These are phyloP conservation scores for Pimpla rufipes DNA, from an alignment of 2,888 invertebrate species.

Conservation along the genomic window DNA sequence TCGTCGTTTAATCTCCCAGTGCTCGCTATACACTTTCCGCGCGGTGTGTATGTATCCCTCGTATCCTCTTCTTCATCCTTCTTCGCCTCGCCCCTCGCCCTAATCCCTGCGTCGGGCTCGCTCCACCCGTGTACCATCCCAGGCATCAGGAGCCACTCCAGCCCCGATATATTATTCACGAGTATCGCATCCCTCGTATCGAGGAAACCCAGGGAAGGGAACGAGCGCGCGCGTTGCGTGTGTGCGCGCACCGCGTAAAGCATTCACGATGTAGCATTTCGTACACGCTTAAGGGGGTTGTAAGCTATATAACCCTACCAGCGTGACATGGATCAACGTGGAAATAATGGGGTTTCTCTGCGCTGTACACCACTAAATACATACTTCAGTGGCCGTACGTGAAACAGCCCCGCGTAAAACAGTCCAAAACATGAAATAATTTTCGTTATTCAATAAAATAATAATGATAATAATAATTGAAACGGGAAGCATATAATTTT, in stretches of 20 bases:
- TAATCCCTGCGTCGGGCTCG: conserved; percentile 57
- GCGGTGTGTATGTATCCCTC: neutral
- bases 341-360: conserved; percentile 19
- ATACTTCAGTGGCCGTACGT: neutral
- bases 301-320: conserved; percentile 25
- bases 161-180: conserved; percentile 64
- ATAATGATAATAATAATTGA: too few relatives aligned
- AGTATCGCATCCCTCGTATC: conserved; percentile 43
- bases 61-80: conserved; percentile 7
- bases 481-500: too few relatives aligned
- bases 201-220: neutral
- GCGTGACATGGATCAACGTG: conserved; percentile 42
- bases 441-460: too few relatives aligned
- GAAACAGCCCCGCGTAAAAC: neutral
- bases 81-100: conserved; percentile 24
- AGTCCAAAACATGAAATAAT: too few relatives aligned
- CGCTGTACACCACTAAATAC: conserved; percentile 10
- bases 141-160: conserved; percentile 58
- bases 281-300: conserved; percentile 23
- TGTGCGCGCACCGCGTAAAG: conserved; percentile 26
- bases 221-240: neutral
- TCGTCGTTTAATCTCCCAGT: conserved; percentile 64
- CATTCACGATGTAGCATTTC: conserved; percentile 52
- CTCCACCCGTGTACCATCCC: conserved; percentile 44
- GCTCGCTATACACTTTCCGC: conserved; percentile 39